Conservation (phyloP, 2,888 invertebrate species). For the Pteria penguin region DNA sequence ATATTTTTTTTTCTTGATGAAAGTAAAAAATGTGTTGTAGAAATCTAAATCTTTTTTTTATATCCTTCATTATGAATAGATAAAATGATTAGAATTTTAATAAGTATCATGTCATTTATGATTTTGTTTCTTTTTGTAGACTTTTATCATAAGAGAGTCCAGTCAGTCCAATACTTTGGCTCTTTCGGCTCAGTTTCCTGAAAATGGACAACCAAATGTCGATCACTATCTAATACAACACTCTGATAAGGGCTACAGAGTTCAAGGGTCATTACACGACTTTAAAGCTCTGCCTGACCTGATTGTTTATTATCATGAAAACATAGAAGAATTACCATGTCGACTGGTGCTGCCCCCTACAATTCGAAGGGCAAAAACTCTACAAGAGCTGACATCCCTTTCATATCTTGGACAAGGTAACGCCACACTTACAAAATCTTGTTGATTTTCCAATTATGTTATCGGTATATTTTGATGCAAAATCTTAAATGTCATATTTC, state of each 20-base stretch:
- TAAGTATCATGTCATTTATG: no score
- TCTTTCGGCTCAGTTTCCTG: conserved; percentile 92
- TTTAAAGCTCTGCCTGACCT: conserved; percentile 95
- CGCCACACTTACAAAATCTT: conserved; percentile 17
- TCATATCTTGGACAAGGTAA: conserved; percentile 89
- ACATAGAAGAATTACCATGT: conserved; percentile 85
- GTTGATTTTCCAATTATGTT: no score
- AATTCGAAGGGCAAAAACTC: conserved; percentile 91
- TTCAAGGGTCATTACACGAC: conserved; percentile 95
- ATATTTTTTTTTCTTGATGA: no score
- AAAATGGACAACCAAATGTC: conserved; percentile 93
- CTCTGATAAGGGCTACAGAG: conserved; percentile 86
- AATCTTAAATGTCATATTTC: no score
- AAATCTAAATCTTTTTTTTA: no score
- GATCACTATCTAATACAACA: conserved; percentile 98
- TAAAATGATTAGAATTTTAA: no score
- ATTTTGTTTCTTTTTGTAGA: conserved; percentile 83
- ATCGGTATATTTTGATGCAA: no score
- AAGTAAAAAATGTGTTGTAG: no score
- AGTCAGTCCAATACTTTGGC: conserved; percentile 97
- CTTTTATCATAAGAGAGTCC: conserved; percentile 96
- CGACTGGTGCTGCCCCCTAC: conserved; percentile 92
- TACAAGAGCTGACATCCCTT: conserved; percentile 93
- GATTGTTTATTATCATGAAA: conserved; percentile 94
- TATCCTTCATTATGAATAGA: no score